Conservation (phyloP, 2,888 invertebrate species). For the Ptychoptera contaminata region DNA sequence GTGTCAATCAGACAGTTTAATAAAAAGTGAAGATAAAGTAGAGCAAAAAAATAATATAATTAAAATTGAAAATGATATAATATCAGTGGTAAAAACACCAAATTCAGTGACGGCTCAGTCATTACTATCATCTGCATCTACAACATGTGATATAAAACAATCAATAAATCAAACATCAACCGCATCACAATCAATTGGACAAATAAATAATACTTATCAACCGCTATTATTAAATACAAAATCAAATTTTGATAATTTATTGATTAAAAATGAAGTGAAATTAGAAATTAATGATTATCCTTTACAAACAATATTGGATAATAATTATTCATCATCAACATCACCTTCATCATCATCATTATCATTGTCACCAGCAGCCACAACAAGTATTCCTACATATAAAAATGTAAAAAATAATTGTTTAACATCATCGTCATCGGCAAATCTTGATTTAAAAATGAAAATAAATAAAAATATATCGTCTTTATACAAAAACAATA, state of each 20-base stretch:
- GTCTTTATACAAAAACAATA: too few relatives aligned
- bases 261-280: too few relatives aligned
- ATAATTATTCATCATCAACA: not conserved
- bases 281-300: too few relatives aligned
- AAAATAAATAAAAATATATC: too few relatives aligned
- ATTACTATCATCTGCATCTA: not conserved
- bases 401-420: constrained; percentile 17
- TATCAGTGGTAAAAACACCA: not conserved
- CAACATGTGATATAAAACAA: not conserved
- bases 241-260: too few relatives aligned
- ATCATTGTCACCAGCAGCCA: not conserved
- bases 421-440: constrained; percentile 12
- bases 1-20: constrained; percentile 2
- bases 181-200: not conserved
- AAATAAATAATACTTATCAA: not conserved
- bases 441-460: constrained; percentile 7
- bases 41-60: constrained; percentile 7
- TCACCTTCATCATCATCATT: not conserved
- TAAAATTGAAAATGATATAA: constrained; percentile 1
- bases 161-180: not conserved
- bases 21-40: constrained; percentile 11
- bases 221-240: too few relatives aligned
- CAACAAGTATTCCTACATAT: not conserved
- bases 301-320: too few relatives aligned
- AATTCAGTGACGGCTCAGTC: not conserved